Conservation (phyloP, 2,888 invertebrate species). For the Sesia apiformis region DNA sequence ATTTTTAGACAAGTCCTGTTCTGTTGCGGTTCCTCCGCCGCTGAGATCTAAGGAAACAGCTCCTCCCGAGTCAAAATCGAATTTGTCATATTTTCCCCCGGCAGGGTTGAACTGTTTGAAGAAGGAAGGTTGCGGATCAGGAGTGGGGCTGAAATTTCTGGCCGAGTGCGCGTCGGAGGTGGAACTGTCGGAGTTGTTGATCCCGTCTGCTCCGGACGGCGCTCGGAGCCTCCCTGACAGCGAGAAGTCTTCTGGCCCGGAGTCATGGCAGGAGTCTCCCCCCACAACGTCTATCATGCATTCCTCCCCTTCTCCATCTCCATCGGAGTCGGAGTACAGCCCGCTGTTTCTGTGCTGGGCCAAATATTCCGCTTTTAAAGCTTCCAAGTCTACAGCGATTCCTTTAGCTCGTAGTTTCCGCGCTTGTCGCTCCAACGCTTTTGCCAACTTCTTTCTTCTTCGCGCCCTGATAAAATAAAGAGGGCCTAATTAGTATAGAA, state of each 20-base stretch:
- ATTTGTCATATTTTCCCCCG: constrained; percentile 58
- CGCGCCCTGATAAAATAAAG: constrained; percentile 79
- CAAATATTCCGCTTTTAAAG: constrained; percentile 88
- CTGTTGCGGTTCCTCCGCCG: constrained; percentile 50
- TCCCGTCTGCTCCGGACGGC: constrained; percentile 73
- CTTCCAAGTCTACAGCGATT: constrained; percentile 90
- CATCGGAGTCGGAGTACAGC: constrained; percentile 75
- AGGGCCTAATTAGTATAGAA: constrained; percentile 72
- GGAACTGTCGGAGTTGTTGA: constrained; percentile 75
- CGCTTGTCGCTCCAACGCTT: constrained; percentile 93
- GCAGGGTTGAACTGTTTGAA: constrained; percentile 58
- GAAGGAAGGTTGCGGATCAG: constrained; percentile 61
- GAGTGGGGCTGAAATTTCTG: constrained; percentile 60
- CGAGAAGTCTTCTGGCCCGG: constrained; percentile 77
- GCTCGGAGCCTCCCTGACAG: constrained; percentile 74
- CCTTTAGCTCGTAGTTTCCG: constrained; percentile 93
- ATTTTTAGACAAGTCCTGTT: constrained; percentile 67
- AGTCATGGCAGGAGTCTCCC: constrained; percentile 82
- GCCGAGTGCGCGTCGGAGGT: constrained; percentile 62
- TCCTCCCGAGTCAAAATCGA: constrained; percentile 65
- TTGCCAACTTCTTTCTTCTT: constrained; percentile 92
- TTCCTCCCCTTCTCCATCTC: constrained; percentile 77
- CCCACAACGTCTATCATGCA: constrained; percentile 92
- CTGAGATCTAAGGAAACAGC: constrained; percentile 68
- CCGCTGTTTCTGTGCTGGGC: constrained; percentile 81